Percentiles rank a stretch among this genome's conserved stretches.
phyloP scores from a whole-genome alignment of 2,113 vertebrate species.

The Sinosuthora webbiana region DNA sequence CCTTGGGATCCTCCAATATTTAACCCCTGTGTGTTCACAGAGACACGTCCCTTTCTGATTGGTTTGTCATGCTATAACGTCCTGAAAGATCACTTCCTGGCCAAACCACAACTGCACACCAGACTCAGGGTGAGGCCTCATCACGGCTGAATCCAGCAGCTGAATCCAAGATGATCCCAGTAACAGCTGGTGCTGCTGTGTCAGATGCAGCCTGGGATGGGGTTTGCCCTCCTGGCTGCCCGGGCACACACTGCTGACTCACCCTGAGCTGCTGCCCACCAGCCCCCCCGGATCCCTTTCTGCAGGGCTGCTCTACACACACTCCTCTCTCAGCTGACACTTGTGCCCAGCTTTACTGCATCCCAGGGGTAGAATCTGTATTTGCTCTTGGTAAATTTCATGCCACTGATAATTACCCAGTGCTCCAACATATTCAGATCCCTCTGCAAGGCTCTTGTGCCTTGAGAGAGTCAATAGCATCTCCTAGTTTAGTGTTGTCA shows the following conservation, averaged over 20 bases:
- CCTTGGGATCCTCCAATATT: no score
- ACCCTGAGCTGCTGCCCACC: neutral
- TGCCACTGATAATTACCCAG: rapidly evolving
- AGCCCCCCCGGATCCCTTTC: neutral
- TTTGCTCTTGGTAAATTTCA: neutral
- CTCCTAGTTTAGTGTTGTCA: neutral
- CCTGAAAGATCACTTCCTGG: no score
- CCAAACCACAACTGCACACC: no score
- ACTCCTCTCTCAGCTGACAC: neutral
- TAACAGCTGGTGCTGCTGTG: neutral
- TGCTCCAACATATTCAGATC: neutral
- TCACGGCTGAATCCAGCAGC: rapidly evolving
- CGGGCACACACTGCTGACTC: neutral
- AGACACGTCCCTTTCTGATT: no score
- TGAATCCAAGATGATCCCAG: neutral
- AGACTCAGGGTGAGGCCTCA: rapidly evolving
- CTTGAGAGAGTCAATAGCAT: neutral
- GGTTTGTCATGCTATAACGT: no score
- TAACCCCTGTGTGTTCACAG: no score
- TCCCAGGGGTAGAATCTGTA: neutral
- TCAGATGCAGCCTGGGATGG: neutral
- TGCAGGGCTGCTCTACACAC: neutral
- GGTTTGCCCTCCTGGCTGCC: neutral
- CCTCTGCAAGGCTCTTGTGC: neutral
- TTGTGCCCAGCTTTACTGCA: neutral